Evolutionary conservation across 2,888 invertebrate genomes (phyloP).

Genomic region (Melinopterus prodromus): DNA sequence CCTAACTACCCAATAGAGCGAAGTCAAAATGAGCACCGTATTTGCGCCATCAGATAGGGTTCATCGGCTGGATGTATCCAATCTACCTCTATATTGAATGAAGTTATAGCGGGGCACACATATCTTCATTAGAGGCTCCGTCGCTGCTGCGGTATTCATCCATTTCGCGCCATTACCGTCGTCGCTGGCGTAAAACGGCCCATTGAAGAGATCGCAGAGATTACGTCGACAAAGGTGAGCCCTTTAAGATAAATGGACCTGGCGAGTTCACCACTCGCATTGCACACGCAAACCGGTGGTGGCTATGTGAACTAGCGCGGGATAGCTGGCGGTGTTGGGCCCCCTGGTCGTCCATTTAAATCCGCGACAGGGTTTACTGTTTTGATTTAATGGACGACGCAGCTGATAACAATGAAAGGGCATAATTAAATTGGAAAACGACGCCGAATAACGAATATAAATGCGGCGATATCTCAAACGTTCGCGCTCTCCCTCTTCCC

Average conservation of each 20-base stretch:
- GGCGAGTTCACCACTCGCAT: background rate
- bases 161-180: background rate
- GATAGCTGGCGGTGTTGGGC: background rate
- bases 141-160: background rate
- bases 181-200: background rate
- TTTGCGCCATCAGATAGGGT: background rate
- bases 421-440: conserved; percentile 4
- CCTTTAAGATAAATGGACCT: background rate
- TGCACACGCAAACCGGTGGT: conserved; percentile 4
- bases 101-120: background rate
- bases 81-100: background rate
- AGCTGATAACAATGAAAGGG: conserved; percentile 4
- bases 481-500: background rate
- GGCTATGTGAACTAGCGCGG: background rate
- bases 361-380: conserved; percentile 4
- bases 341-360: background rate
- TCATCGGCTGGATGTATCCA: background rate
- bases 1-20: background rate
- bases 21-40: background rate
- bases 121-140: background rate
- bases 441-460: conserved; percentile 4
- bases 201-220: conserved; percentile 4
- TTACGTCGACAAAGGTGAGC: conserved; percentile 4
- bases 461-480: background rate
- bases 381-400: conserved; percentile 4